Percentiles rank a stretch among this genome's conserved stretches.
Conservation (phyloP, 2,888 invertebrate genomes). For the Candidula unifasciata region DNA sequence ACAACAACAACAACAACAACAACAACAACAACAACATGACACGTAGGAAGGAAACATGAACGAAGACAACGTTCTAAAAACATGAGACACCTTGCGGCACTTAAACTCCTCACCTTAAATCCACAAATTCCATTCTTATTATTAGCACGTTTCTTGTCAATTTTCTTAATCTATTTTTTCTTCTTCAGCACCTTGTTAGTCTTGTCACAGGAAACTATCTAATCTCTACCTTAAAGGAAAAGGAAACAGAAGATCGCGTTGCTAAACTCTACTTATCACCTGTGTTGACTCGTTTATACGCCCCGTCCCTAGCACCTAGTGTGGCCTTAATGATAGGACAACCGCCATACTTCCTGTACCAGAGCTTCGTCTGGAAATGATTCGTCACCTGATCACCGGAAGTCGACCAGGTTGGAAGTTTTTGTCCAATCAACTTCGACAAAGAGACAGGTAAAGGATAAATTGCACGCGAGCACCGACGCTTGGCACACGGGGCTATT, state of each 20-base stretch:
- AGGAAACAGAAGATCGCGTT: conserved; percentile 39
- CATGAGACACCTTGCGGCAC: too few relatives aligned
- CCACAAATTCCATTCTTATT: too few relatives aligned
- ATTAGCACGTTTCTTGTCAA: not conserved
- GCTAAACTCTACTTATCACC: conserved; percentile 45
- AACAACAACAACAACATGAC: too few relatives aligned
- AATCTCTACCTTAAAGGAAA: conserved; percentile 14
- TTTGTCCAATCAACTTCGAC: conserved; percentile 47
- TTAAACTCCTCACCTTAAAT: too few relatives aligned
- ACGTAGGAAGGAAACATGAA: not conserved
- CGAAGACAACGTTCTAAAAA: not conserved
- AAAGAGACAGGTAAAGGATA: conserved; percentile 43
- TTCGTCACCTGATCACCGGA: conserved; percentile 52
- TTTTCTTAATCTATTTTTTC: not conserved
- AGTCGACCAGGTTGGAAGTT: conserved; percentile 43
- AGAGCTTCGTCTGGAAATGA: conserved; percentile 40
- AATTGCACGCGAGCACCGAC: conserved; percentile 12
- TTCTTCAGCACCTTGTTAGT: not conserved
- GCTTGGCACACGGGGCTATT: conserved; percentile 31
- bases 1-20: too few relatives aligned
- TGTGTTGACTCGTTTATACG: conserved; percentile 24
- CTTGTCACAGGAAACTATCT: conserved; percentile 2
- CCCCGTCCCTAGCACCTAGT: conserved; percentile 11
- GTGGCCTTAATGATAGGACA: conserved; percentile 48
- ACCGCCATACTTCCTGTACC: conserved; percentile 35